Evolutionary conservation across 2,797 vertebrate species (phyloP), one percentile per base, ranked within the genome.

Genomic region (Cossypha niveicapilla): DNA sequence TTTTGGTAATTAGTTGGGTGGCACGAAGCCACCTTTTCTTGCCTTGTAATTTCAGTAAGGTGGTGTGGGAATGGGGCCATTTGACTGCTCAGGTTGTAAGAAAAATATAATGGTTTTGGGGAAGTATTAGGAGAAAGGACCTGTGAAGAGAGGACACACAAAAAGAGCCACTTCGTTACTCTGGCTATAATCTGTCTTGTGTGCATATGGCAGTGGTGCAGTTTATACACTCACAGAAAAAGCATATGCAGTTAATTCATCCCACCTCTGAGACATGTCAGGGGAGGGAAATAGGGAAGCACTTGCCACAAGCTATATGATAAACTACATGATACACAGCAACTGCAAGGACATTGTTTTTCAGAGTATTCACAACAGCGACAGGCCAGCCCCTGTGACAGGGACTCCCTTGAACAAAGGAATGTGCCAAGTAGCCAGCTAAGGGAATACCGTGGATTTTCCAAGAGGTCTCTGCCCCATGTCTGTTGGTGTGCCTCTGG

Each of bases 401-500:
- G 23, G 34, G n/a, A 13, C 45, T 82, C 21, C 11, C 7, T 68
- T 34, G 34, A 22, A 12, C 41, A 28, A 23, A 32, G 62, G 32
- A 75, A 25, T 1, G 1, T 28, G 22, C 27, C 1, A 2, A 25
- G 23, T 6, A 15, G 30, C 60, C 35, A 78, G 25, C 42, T 53
- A 34, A 65, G 19, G 63, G 44, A 42, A 16, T 50, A n/a, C 24
- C 4, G 8, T 2, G 4, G 18, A 18, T 61, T 83, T 90, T 45
- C 6, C 35, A 21, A 58, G 77, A 3, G 1, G 9, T 60, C 28
- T 10, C 37, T 4, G 13, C 27, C 24, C 22, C 1, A 2, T 2
- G 4, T 27, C 51, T 61, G 16, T 37, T 80, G 41, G 8, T 1
- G 0, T 74, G 35, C 45, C 39, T 62, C 47, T 82, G 44, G 19